Percentiles rank a stretch among this genome's conserved stretches.
Conservation (phyloP, 2,797 vertebrate genomes). For the Sebastes steindachneri region DNA sequence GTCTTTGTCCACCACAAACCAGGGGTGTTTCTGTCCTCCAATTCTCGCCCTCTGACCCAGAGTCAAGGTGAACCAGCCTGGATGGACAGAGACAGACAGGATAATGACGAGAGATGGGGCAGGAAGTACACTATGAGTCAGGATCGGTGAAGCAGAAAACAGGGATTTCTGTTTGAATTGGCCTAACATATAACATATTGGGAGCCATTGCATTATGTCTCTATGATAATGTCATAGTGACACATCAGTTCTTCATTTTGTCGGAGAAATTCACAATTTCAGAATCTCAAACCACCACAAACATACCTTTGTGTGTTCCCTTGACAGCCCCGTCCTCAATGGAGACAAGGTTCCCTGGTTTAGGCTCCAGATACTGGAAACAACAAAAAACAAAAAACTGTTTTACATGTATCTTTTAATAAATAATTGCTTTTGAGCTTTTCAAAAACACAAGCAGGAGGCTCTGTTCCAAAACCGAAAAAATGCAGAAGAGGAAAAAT, state of each 20-base stretch:
- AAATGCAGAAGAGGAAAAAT: accelerated
- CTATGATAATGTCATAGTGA: not conserved
- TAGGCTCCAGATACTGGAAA: slow-evolving; percentile 90
- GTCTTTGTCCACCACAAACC: slow-evolving; percentile 97
- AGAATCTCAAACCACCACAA: not conserved
- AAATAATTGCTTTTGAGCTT: not conserved
- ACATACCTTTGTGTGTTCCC: slow-evolving; percentile 91
- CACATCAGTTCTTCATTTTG: not conserved
- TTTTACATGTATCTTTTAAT: not conserved
- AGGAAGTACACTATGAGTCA: not conserved
- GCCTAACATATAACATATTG: not conserved
- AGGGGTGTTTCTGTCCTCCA: slow-evolving; percentile 86
- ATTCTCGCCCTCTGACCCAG: slow-evolving; percentile 93
- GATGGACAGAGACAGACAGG: not conserved
- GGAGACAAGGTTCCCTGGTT: slow-evolving; percentile 92
- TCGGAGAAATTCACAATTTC: not conserved
- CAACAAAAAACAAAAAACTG: not conserved
- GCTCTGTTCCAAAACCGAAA: not conserved
- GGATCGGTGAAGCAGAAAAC: not conserved
- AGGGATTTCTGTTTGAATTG: not conserved
- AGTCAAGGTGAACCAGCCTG: slow-evolving; percentile 96
- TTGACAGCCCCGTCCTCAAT: slow-evolving; percentile 89
- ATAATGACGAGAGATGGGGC: not conserved
- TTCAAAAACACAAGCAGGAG: not conserved
- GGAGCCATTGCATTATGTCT: not conserved